These are phyloP conservation scores for Poliocrania exsul DNA, from an alignment of 2,797 vertebrate species.

Conservation along the genomic window DNA sequence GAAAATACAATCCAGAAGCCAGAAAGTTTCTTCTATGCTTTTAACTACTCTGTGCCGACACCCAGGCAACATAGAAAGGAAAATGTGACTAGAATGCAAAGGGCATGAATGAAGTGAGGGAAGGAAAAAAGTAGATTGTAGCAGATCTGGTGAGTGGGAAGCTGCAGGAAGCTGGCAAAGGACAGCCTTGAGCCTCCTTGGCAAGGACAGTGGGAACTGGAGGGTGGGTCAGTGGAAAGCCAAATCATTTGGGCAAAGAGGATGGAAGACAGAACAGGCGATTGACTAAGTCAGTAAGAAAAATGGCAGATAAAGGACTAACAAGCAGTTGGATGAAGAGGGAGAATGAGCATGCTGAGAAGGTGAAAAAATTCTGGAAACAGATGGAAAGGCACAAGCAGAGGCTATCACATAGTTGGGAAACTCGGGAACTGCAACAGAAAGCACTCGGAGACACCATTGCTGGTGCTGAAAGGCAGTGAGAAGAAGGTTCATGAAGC, in stretches of 20 bases:
- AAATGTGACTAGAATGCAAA: slow-evolving; percentile 59
- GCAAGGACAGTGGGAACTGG: slow-evolving; percentile 46
- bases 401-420: not conserved
- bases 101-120: slow-evolving; percentile 19
- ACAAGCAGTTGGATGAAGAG: not conserved
- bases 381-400: not conserved
- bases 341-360: not conserved
- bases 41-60: slow-evolving; percentile 28
- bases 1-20: slow-evolving; percentile 2
- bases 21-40: slow-evolving; percentile 36
- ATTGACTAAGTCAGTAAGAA: not conserved
- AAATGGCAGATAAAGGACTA: not conserved
- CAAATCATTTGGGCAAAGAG: not conserved
- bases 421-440: not conserved
- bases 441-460: not conserved
- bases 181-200: slow-evolving; percentile 25
- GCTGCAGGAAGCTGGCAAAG: slow-evolving; percentile 39
- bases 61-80: slow-evolving; percentile 44
- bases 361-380: not conserved
- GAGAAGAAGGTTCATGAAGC: not conserved
- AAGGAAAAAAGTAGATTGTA: slow-evolving; percentile 23
- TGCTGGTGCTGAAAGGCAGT: not conserved
- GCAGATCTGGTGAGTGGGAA: slow-evolving; percentile 11
- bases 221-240: slow-evolving; percentile 21
- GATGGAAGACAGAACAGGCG: not conserved